A percentile compares a stretch with the other conserved stretches of the same genome.
Evolutionary conservation across 2,888 invertebrate species (phyloP).

Genomic region (Cistogaster globosa): DNA sequence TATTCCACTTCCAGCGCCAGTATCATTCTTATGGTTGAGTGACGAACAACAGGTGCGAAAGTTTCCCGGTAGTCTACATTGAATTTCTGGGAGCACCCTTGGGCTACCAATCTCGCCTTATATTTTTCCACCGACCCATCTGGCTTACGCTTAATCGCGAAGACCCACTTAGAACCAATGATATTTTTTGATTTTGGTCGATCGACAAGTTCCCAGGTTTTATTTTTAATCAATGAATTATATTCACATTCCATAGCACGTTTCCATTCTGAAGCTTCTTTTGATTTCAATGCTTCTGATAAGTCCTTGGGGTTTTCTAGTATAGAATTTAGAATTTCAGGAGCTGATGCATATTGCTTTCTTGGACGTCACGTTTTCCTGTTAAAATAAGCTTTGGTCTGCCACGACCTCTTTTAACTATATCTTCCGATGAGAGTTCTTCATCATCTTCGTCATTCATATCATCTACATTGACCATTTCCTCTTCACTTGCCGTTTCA

Average conservation of each 20-base stretch:
- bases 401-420: too few species aligned
- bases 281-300: conserved; percentile 50
- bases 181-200: too few species aligned
- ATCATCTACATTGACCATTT: conserved; percentile 48
- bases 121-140: conserved; percentile 58
- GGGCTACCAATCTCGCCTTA: conserved; percentile 57
- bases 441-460: conserved; percentile 30
- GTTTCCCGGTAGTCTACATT: conserved; percentile 67
- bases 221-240: too few species aligned
- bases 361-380: too few species aligned
- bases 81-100: conserved; percentile 66
- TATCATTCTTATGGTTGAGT: too few species aligned
- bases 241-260: too few species aligned
- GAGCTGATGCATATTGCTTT: too few species aligned
- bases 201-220: too few species aligned
- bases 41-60: too few species aligned
- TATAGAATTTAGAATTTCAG: conserved; percentile 21
- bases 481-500: conserved; percentile 15
- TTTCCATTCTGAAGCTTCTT: too few species aligned
- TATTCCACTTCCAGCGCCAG: too few species aligned
- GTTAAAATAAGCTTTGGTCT: too few species aligned
- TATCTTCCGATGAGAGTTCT: conserved; percentile 52
- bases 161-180: conserved; percentile 45
- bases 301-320: conserved; percentile 29
- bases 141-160: conserved; percentile 51